Evolutionary conservation across 2,888 invertebrate genomes (phyloP).

Genomic region (Stenotaenia linearis): DNA sequence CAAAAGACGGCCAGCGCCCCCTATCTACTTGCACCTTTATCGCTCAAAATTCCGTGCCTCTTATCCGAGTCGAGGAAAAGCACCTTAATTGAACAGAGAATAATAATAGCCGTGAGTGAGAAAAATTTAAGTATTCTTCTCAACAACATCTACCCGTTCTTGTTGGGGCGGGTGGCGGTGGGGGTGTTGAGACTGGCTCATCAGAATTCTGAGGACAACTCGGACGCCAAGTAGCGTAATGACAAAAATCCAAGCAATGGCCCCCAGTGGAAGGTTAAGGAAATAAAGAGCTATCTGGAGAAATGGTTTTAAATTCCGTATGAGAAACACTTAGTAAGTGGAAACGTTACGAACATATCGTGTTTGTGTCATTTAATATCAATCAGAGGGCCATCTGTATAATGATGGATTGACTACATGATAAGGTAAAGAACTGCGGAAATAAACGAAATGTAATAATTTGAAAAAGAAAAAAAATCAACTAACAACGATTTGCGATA

Average conservation of each 20-base stretch:
- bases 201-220: conserved; percentile 24
- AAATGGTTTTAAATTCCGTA: not conserved
- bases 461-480: no score
- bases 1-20: not conserved
- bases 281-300: not conserved
- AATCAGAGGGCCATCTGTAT: not conserved
- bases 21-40: not conserved
- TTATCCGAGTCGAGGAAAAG: not conserved
- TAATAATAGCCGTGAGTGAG: not conserved
- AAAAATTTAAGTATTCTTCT: not conserved
- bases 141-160: not conserved
- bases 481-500: no score
- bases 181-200: not conserved
- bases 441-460: not conserved
- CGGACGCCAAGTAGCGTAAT: conserved; percentile 9
- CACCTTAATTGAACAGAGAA: not conserved
- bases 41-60: not conserved
- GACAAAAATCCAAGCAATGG: conserved; percentile 21
- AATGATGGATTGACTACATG: not conserved
- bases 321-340: not conserved
- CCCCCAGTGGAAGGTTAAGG: not conserved
- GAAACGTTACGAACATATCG: not conserved
- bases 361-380: not conserved
- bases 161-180: not conserved
- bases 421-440: not conserved